A percentile compares a stretch with the other conserved stretches of the same genome.
phyloP scores from a whole-genome alignment of 2,113 vertebrate species.

The Lophura nycthemera region DNA sequence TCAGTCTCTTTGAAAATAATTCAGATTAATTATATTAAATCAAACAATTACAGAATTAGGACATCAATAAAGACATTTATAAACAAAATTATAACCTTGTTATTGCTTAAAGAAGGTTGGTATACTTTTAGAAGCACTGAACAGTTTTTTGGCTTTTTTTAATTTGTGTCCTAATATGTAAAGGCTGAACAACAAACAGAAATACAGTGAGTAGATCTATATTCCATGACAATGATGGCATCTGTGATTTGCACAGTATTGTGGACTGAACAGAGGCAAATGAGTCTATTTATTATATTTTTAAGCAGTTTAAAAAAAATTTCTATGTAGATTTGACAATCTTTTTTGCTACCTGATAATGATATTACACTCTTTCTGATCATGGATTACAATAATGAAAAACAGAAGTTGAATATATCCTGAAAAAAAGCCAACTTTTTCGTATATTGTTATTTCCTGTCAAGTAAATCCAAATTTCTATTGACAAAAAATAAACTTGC shows the following conservation, averaged over 20 bases:
- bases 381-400: background rate
- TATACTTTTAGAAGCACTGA: background rate
- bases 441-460: background rate
- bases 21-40: background rate
- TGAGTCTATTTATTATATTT: slow-evolving; percentile 17
- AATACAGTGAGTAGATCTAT: background rate
- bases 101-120: background rate
- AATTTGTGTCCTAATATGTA: background rate
- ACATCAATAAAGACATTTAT: background rate
- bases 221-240: background rate
- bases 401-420: background rate
- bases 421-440: background rate
- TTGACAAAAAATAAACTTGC: background rate
- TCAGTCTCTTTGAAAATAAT: background rate
- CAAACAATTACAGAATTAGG: background rate
- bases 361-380: background rate
- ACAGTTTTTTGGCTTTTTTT: background rate
- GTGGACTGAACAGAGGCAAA: background rate
- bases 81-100: background rate
- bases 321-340: background rate
- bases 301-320: background rate
- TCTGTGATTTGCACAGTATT: slow-evolving; percentile 23
- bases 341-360: slow-evolving; percentile 14
- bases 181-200: background rate
- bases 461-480: background rate